phyloP scores from a whole-genome alignment of 2,888 invertebrate species.

The Camponotus fellah region DNA sequence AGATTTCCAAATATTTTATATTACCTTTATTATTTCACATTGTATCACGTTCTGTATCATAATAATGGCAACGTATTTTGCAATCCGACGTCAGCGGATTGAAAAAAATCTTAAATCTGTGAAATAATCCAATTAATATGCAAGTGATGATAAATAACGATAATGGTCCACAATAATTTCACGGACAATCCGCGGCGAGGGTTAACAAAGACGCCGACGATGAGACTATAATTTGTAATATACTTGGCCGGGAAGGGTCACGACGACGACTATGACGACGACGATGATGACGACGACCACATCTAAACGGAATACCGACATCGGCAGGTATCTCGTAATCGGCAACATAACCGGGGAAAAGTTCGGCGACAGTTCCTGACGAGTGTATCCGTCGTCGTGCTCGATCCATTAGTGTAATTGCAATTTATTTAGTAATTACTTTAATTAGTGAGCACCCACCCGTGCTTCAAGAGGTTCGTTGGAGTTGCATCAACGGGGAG shows the following conservation, averaged over 20 bases:
- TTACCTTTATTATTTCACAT: conserved; percentile 48
- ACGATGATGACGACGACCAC: conserved; percentile 21
- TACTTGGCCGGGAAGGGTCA: conserved; percentile 14
- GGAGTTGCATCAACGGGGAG: conserved; percentile 70
- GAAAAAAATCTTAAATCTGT: conserved; percentile 1
- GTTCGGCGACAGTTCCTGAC: conserved; percentile 78
- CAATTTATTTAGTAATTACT: conserved; percentile 86
- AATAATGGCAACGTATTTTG: conserved; percentile 11
- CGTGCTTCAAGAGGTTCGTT: conserved; percentile 80
- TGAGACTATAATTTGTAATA: conserved; percentile 23
- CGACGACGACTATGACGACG: conserved; percentile 3
- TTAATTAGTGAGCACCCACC: conserved; percentile 84
- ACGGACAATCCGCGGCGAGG: neutral
- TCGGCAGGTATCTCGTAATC: conserved; percentile 66
- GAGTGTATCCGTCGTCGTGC: conserved; percentile 77
- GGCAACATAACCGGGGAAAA: conserved; percentile 76
- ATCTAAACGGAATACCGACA: conserved; percentile 56
- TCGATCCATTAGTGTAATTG: conserved; percentile 85
- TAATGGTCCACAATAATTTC: neutral
- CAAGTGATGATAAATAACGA: neutral
- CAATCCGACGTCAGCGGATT: neutral
- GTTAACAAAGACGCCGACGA: conserved; percentile 13
- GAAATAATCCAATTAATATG: neutral
- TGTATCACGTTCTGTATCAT: neutral
- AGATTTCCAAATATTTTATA: conserved; percentile 48